A percentile compares a stretch with the other conserved stretches of the same genome.
Conservation (phyloP, 1,140 invertebrate genomes). For the Neuroterus valhalla region DNA sequence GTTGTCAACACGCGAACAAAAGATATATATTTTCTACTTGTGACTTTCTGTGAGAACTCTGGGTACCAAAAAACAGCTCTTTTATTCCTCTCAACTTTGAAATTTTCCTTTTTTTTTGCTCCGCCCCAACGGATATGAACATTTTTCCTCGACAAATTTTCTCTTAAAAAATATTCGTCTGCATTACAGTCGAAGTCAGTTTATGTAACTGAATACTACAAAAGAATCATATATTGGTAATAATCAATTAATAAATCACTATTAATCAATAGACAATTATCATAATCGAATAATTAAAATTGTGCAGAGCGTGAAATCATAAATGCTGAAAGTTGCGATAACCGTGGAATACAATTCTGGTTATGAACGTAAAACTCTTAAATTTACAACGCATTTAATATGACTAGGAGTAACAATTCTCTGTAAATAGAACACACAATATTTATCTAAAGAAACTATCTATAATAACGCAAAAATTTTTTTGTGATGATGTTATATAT, state of each 20-base stretch:
- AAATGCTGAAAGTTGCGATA: background rate
- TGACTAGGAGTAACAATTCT: conserved; percentile 28
- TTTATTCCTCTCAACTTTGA: too few species aligned
- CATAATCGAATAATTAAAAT: too few species aligned
- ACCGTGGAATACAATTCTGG: background rate
- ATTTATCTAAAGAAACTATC: background rate
- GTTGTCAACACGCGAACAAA: too few species aligned
- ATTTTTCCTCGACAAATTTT: too few species aligned
- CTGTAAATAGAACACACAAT: background rate
- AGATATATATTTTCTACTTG: too few species aligned
- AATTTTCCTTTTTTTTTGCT: too few species aligned
- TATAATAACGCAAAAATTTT: background rate
- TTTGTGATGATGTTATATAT: background rate
- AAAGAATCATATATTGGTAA: background rate
- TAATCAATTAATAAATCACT: background rate
- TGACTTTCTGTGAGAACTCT: too few species aligned
- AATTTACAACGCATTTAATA: conserved; percentile 21
- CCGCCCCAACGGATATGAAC: too few species aligned
- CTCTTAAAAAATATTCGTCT: too few species aligned
- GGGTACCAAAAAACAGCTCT: too few species aligned
- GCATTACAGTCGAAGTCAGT: too few species aligned
- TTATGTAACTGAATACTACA: background rate
- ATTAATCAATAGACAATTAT: too few species aligned
- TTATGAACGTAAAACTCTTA: background rate
- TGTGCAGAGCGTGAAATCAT: background rate